A percentile compares a stretch with the other conserved stretches of the same genome.
phyloP scores from a whole-genome alignment of 2,797 vertebrate genomes.

The Onychomys arenicola region DNA sequence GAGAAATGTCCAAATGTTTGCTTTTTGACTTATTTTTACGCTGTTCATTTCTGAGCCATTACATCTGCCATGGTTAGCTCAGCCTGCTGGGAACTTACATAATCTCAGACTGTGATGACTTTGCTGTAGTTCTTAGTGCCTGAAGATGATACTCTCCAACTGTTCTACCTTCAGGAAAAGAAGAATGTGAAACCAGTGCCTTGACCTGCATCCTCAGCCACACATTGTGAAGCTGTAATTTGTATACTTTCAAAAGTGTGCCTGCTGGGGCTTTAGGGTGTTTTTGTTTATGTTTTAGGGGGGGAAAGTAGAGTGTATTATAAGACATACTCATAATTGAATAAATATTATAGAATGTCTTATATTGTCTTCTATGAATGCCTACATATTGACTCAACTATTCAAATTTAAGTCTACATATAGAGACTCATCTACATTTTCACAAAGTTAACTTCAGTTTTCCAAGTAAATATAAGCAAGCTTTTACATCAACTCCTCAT shows the following conservation, averaged over 20 bases:
- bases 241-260: background rate
- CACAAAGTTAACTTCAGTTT: background rate
- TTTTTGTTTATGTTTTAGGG: background rate
- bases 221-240: background rate
- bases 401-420: background rate
- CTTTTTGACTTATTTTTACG: conserved; percentile 67
- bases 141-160: conserved; percentile 23
- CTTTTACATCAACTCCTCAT: background rate
- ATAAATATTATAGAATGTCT: background rate
- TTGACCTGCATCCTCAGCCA: conserved; percentile 52
- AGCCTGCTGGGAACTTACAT: conserved; percentile 53
- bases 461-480: background rate
- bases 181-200: background rate
- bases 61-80: conserved; percentile 66
- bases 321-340: background rate
- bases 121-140: conserved; percentile 54
- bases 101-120: conserved; percentile 18
- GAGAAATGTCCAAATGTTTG: conserved; percentile 60
- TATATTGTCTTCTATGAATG: background rate
- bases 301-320: conserved; percentile 14
- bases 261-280: background rate
- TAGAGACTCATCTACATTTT: background rate
- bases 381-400: background rate
- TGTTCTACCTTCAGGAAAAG: conserved; percentile 25
- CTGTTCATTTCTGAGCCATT: conserved; percentile 70